These are phyloP conservation scores for Phaethon lepturus DNA, from an alignment of 2,113 vertebrate species.

Conservation along the genomic window DNA sequence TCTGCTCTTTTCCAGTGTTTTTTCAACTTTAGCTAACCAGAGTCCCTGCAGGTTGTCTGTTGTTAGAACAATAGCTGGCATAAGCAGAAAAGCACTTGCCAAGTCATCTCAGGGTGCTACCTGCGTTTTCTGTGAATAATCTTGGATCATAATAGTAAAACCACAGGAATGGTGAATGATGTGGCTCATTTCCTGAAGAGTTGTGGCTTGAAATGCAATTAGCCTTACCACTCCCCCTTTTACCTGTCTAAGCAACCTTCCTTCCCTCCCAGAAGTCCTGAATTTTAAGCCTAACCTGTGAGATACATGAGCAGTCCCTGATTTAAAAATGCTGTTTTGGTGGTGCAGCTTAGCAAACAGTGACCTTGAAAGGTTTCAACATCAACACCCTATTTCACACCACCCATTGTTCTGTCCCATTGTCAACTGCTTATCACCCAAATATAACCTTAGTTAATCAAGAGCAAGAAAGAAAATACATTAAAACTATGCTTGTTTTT, in stretches of 20 bases:
- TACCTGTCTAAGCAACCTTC: not conserved
- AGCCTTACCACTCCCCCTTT: not conserved
- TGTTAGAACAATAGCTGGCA: not conserved
- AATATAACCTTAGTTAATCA: not conserved
- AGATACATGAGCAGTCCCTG: not conserved
- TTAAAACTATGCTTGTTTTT: not conserved
- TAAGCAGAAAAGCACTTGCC: not conserved
- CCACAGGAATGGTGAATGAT: not conserved
- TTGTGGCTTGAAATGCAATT: conserved; percentile 6
- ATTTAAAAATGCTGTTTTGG: not conserved
- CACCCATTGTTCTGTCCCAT: not conserved
- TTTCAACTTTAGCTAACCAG: not conserved
- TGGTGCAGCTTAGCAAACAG: not conserved
- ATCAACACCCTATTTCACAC: not conserved
- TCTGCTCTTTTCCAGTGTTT: not conserved
- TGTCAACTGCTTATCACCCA: not conserved
- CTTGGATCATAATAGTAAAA: not conserved
- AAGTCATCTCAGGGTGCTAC: not conserved
- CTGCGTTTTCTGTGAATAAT: not conserved
- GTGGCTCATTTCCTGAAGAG: not conserved
- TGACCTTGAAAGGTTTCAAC: not conserved
- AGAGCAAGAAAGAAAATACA: not conserved
- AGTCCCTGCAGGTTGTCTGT: not conserved
- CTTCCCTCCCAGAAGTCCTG: not conserved
- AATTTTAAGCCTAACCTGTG: not conserved